Base-by-base conservation (phyloP, 1,140 invertebrate species). In the Drosophila baimaii region DNA sequence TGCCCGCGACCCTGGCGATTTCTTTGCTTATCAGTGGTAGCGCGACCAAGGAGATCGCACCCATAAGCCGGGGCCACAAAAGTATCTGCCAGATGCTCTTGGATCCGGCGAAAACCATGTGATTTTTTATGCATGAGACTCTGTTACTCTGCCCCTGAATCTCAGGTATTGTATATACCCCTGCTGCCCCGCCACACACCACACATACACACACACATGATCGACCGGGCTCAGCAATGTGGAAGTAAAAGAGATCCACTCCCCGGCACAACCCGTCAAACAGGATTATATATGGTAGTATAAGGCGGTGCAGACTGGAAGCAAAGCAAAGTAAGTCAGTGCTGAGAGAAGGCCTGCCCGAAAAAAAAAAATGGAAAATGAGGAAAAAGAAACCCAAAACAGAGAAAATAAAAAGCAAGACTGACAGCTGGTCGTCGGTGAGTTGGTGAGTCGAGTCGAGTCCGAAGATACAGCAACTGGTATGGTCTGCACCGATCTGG, bases 321-420 rank as follows among this genome's bases (percentile, higher is more conserved):
- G 51, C 51, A 77, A 81, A 77, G 75, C 81, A 79, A 91, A 81
- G 84, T 91, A 89, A 81, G 88, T 79, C 88, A 91, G 56, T 49
- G 51, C 70, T 35, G 31, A 65, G 69, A 79, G 47, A 49, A 49
- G 59, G 70, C 69, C 80, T 52, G 49, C 29, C 29, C 44, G 27
- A 56, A 27, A 61, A 46, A 77, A 62, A 35, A 44, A 39, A 37
- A 43, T 54, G 51, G 51, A 43, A 49, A 66, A 66, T 51, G 63
- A 55, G 66, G 33, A 58, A 51, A 43, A 70, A 59, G 46, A 62
- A 73, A 73, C 70, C 68, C 27, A 70, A 71, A 62, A 72, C 35
- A 72, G 68, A 46, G 39, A 79, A 66, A 62, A 73, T 46, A 71
- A 77, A 71, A 46, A 68, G 65, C 80, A 76, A 79, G 47, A 70